These are phyloP conservation scores for Habropoda laboriosa DNA, from an alignment of 1,140 invertebrate species.

Conservation along the genomic window DNA sequence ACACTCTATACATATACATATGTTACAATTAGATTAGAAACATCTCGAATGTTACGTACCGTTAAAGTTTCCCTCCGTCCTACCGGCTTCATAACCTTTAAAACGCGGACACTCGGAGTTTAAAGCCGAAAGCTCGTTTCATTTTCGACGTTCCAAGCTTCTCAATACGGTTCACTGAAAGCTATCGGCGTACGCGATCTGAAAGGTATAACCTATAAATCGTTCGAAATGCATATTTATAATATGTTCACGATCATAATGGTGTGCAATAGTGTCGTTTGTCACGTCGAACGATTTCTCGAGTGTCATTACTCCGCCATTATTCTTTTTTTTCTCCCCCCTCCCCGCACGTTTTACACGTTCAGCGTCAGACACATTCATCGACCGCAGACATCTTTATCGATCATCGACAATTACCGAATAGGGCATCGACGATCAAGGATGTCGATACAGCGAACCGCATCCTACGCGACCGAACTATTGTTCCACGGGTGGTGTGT, in stretches of 20 bases:
- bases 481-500: constrained; percentile 16
- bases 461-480: constrained; percentile 43
- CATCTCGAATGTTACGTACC: no score
- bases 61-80: background rate
- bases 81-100: constrained; percentile 7
- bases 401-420: constrained; percentile 48
- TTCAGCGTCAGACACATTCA: constrained; percentile 23
- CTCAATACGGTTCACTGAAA: background rate
- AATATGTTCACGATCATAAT: background rate
- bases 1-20: no score
- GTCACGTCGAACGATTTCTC: constrained; percentile 12
- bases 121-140: constrained; percentile 28
- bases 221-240: background rate
- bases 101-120: background rate
- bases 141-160: background rate
- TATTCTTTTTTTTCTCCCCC: no score
- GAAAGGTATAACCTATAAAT: constrained; percentile 14
- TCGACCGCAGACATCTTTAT: constrained; percentile 43
- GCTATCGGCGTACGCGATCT: constrained; percentile 2
- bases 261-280: constrained; percentile 1
- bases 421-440: constrained; percentile 26
- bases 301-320: background rate
- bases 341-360: background rate
- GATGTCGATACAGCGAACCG: constrained; percentile 25
- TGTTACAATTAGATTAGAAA: no score